These are phyloP conservation scores for Fratercula arctica DNA, from an alignment of 2,797 vertebrate species.

Conservation along the genomic window DNA sequence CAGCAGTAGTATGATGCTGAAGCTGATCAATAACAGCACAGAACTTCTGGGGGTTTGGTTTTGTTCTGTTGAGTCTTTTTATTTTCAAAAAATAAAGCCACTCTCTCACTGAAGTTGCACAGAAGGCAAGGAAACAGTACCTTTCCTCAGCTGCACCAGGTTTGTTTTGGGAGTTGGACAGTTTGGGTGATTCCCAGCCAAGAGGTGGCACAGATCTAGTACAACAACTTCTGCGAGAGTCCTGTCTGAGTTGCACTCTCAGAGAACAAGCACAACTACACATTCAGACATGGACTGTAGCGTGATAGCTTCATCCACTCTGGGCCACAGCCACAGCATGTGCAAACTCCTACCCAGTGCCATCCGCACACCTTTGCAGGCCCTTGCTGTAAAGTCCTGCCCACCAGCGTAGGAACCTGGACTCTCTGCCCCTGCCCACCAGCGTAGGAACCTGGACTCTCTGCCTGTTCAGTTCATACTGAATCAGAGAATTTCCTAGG, in stretches of 20 bases:
- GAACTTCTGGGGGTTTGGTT: neutral
- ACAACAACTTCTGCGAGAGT: neutral
- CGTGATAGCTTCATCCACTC: neutral
- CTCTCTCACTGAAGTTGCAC: neutral
- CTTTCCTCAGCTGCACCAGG: neutral
- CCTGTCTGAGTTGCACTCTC: neutral
- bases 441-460: neutral
- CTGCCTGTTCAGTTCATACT: accelerated
- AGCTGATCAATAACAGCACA: neutral
- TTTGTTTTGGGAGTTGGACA: neutral
- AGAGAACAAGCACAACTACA: neutral
- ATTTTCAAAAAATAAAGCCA: neutral
- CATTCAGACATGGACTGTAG: accelerated
- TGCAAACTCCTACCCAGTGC: neutral
- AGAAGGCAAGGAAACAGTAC: neutral
- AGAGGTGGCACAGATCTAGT: neutral
- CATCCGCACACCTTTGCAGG: neutral
- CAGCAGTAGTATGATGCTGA: neutral
- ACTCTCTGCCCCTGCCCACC: neutral
- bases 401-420: neutral
- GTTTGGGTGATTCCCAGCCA: neutral
- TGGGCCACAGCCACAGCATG: accelerated
- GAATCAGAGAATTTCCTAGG: neutral
- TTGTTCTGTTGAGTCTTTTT: neutral
- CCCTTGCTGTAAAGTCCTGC: neutral